Percentiles rank a stretch among this genome's conserved stretches.
Evolutionary conservation across 2,113 vertebrate species (phyloP).

Genomic region (Ceyx margarethae): DNA sequence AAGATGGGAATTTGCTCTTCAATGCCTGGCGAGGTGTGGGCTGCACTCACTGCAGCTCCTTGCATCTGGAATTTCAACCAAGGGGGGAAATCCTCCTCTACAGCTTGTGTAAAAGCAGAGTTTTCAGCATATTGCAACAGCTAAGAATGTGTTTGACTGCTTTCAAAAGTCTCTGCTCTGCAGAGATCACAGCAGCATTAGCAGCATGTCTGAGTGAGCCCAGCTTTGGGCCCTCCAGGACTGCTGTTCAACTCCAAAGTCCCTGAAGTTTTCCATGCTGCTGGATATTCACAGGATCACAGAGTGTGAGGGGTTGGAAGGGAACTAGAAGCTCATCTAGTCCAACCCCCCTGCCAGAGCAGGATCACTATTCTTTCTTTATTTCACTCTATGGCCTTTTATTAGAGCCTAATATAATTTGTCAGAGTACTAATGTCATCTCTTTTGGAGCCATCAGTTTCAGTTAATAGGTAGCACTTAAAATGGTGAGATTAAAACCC

Average conservation of each 20-base stretch:
- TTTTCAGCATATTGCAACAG: not conserved
- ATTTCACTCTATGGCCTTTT: not conserved
- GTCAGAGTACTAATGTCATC: not conserved
- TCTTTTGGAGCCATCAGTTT: not conserved
- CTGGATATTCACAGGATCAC: not conserved
- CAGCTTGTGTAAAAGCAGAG: not conserved
- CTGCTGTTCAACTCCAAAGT: not conserved
- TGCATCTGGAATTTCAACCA: rapidly evolving
- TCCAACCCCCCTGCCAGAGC: too few relatives aligned
- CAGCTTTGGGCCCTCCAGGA: not conserved
- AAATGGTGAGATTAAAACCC: not conserved
- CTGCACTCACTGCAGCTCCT: not conserved
- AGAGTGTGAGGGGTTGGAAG: too few relatives aligned
- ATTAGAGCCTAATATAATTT: not conserved
- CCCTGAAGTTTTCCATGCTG: not conserved
- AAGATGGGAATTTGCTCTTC: not conserved
- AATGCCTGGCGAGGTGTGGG: rapidly evolving
- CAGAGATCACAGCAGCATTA: not conserved
- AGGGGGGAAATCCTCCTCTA: not conserved
- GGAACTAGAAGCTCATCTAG: too few relatives aligned
- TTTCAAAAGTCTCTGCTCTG: not conserved
- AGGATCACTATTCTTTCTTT: not conserved
- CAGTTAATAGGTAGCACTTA: not conserved
- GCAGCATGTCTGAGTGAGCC: not conserved
- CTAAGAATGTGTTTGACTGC: not conserved